Evolutionary conservation across 1,140 invertebrate species (phyloP).

Genomic region (Aethina tumida): DNA sequence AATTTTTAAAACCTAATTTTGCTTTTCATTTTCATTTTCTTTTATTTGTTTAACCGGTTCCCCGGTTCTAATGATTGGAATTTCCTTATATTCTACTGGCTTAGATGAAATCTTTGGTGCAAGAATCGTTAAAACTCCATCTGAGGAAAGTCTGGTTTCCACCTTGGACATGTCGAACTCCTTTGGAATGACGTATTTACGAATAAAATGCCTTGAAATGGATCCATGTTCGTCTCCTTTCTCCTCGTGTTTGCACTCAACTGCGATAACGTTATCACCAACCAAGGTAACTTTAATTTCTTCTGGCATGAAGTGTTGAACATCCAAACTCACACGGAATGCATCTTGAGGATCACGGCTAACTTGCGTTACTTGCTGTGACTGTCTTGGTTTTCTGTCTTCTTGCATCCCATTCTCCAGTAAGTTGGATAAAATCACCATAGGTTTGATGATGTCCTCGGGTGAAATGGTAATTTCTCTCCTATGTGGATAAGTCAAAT

Average conservation of each 20-base stretch:
- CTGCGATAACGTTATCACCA: conserved; percentile 51
- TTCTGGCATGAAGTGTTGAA: conserved; percentile 49
- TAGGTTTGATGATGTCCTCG: too few species aligned
- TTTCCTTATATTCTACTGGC: conserved; percentile 4
- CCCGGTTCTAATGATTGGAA: conserved; percentile 18
- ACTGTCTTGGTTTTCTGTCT: too few species aligned
- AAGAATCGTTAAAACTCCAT: conserved; percentile 58
- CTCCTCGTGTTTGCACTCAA: conserved; percentile 66
- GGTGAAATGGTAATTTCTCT: too few species aligned
- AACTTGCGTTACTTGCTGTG: too few species aligned
- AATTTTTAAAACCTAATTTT: too few species aligned
- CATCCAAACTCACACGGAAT: conserved; percentile 37
- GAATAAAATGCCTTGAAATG: conserved; percentile 59
- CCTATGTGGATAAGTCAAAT: too few species aligned
- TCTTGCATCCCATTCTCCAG: too few species aligned
- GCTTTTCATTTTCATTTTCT: too few species aligned
- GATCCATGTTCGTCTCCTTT: conserved; percentile 62
- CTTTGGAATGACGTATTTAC: conserved; percentile 57
- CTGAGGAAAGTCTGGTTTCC: conserved; percentile 56
- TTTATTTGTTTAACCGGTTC: conserved; percentile 12
- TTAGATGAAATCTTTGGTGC: conserved; percentile 38
- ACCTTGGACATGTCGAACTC: conserved; percentile 53
- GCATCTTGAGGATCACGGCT: too few species aligned
- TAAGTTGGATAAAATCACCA: too few species aligned
- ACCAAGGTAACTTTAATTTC: conserved; percentile 50